Conservation (phyloP, 2,797 vertebrate genomes). For the Rhodeus uyekii region DNA sequence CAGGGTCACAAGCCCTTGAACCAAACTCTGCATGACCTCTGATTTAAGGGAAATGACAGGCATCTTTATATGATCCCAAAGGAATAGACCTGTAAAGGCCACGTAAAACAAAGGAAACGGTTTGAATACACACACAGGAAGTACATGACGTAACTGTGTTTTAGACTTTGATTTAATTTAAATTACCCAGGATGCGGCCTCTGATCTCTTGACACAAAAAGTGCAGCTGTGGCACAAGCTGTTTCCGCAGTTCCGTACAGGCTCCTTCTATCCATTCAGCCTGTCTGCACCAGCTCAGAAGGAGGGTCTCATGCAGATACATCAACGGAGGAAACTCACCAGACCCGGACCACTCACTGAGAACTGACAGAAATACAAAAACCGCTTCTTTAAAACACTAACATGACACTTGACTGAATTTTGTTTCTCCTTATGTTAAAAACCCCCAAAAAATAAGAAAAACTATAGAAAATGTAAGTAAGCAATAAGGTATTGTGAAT, state of each 20-base stretch:
- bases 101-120: background rate
- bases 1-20: conserved; percentile 73
- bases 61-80: conserved; percentile 74
- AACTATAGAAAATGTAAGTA: too few relatives aligned
- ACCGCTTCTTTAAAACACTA: background rate
- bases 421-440: background rate
- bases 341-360: conserved; percentile 81
- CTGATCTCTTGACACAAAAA: conserved; percentile 68
- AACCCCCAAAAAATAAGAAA: too few relatives aligned
- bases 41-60: conserved; percentile 65
- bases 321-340: conserved; percentile 60
- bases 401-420: conserved; percentile 57
- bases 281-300: conserved; percentile 80
- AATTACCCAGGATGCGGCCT: conserved; percentile 73
- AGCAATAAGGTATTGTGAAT: too few relatives aligned
- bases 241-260: conserved; percentile 70
- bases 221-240: conserved; percentile 67
- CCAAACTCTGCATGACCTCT: conserved; percentile 68
- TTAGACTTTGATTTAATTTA: background rate
- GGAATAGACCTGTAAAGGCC: conserved; percentile 74
- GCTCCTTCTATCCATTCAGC: conserved; percentile 79
- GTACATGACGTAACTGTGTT: background rate
- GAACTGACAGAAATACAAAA: conserved; percentile 68
- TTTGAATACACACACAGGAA: background rate
- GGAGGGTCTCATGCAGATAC: conserved; percentile 74